Base-by-base conservation (phyloP, 2,113 vertebrate genomes). In the Carassius carassius region DNA sequence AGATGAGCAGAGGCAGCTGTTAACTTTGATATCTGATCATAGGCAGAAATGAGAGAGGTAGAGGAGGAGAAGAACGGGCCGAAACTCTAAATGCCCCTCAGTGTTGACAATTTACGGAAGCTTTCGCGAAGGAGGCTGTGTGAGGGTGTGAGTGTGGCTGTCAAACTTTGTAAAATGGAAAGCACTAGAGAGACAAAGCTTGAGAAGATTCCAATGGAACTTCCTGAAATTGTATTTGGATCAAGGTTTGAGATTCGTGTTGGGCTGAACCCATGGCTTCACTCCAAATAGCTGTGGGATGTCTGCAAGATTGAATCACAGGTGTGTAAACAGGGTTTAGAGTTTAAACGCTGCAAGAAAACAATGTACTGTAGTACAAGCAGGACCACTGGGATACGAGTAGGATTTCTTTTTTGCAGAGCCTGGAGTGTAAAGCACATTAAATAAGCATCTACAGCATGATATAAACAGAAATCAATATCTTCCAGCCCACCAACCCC, bases 21-120 rank as follows among this genome's bases (percentile, higher is more conserved):
- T 79, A 58, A 73, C 56, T 70, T 74, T 78, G 62, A 81, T 54
- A 88, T 74, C 32, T 65, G 79, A 84, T 86, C 82, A 47, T 35
- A 69, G 75, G 74, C 82, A 86, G 21, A 29, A 49, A 73, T 16
- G 51, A 69, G 58, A 65, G 47, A 14, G 47, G 47, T 14, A 49
- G 47, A 49, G 47, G 47, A 49, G 23, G 35, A 23, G 12, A 82
- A 54, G 13, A 56, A 19, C 3, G 44, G 63, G 13, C 49, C 16
- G 44, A 14, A 32, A 37, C 0, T n/a, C 14, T 78, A 23, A 78
- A 78, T 78, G 73, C 14, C 77, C 58, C 12, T 60, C 37, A 47
- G 56, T 12, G 51, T 58, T 79, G 13, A 44, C 21, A 60, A 60
- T 78, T 41, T 60, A 37, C 6, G 1, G 19, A 70, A 37, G 67